phyloP scores from a whole-genome alignment of 2,797 vertebrate species.

The Myotis planiceps region DNA sequence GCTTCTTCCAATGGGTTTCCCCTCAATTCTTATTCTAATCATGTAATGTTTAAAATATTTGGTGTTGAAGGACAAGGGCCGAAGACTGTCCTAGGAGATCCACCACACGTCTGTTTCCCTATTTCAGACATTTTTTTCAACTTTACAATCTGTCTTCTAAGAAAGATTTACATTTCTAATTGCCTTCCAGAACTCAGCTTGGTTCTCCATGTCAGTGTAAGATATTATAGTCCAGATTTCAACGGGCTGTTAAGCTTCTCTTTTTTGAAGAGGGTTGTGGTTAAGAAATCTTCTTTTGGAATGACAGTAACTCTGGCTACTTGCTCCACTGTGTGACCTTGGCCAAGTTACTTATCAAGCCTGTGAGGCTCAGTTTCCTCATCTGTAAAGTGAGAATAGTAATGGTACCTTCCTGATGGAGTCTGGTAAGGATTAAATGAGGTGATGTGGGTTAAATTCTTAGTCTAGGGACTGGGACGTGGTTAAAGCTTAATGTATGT shows the following conservation, averaged over 20 bases:
- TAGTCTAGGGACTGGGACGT: background rate
- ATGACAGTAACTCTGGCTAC: background rate
- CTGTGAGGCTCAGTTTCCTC: background rate
- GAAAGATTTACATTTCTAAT: background rate
- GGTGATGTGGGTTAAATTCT: background rate
- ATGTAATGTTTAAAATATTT: conserved; percentile 13
- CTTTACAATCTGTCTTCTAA: background rate
- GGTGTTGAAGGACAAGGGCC: background rate
- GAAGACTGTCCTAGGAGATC: background rate
- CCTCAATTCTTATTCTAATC: conserved; percentile 63
- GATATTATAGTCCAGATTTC: background rate
- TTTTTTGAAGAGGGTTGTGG: background rate
- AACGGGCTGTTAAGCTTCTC: background rate
- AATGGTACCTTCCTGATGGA: background rate
- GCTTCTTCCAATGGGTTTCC: conserved; percentile 64
- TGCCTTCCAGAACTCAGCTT: background rate
- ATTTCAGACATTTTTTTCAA: background rate
- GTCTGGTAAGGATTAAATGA: background rate
- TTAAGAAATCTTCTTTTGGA: background rate
- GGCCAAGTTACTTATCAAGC: background rate
- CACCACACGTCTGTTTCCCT: background rate
- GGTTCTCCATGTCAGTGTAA: background rate
- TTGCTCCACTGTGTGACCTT: background rate
- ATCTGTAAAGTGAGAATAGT: background rate
- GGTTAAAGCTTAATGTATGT: background rate